phyloP scores from a whole-genome alignment of 2,888 invertebrate species.

The Sepioteuthis lessoniana region DNA sequence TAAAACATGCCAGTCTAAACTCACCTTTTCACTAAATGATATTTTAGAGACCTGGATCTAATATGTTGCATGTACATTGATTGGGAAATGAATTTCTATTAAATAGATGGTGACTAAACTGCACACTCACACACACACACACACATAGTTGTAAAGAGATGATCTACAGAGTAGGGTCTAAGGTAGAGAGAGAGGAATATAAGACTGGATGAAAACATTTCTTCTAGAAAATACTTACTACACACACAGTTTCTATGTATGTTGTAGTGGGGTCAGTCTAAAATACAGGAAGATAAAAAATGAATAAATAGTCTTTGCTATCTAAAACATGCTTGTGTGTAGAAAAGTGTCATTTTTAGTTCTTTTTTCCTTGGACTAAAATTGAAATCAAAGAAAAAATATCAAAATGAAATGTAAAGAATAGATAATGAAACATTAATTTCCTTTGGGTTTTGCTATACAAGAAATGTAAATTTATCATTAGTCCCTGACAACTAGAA shows the following conservation, averaged over 20 bases:
- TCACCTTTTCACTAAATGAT: not conserved
- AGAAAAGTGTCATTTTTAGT: not conserved
- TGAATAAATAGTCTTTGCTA: not conserved
- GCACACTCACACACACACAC: not conserved
- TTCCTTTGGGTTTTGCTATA: not conserved
- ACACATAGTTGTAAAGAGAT: not conserved
- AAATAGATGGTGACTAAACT: not conserved
- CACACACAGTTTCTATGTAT: slow-evolving; percentile 33
- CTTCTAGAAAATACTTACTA: slow-evolving; percentile 33
- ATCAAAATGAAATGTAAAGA: not conserved
- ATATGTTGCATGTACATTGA: not conserved
- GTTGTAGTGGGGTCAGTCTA: slow-evolving; percentile 11
- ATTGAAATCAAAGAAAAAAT: slow-evolving; percentile 23
- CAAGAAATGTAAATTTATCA: not conserved
- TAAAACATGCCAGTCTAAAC: slow-evolving; percentile 13
- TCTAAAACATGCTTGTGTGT: not conserved
- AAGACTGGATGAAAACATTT: not conserved
- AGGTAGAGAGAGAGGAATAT: not conserved
- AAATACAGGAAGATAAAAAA: not conserved
- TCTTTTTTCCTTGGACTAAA: not conserved
- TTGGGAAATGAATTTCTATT: not conserved
- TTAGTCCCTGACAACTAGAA: not conserved
- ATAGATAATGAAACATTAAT: no score
- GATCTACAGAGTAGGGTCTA: not conserved
- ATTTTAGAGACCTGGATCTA: not conserved